phyloP scores from a whole-genome alignment of 2,113 vertebrate species.

The Macroglossus sobrinus region DNA sequence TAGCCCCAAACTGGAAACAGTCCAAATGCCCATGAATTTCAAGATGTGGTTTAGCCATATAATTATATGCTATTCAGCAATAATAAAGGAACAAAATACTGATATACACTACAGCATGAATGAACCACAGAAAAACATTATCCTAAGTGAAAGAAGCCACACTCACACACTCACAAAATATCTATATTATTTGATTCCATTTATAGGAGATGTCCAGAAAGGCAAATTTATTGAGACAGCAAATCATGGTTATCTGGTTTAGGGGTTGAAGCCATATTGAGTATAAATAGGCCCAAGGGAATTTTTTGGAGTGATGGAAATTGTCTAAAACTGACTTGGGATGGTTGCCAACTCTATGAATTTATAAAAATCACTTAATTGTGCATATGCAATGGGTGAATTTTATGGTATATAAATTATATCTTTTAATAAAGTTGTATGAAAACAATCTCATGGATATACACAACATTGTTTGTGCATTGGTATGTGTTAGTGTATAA shows the following conservation, averaged over 20 bases:
- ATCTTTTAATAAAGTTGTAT: not conserved
- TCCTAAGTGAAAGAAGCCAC: not conserved
- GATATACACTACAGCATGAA: not conserved
- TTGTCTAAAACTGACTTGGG: not conserved
- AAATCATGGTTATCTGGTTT: not conserved
- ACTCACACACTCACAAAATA: not conserved
- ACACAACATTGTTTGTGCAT: not conserved
- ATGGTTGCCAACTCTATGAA: not conserved
- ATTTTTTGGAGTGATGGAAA: not conserved
- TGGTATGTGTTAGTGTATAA: not conserved
- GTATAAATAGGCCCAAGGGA: not conserved
- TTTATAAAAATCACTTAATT: not conserved
- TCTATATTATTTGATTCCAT: not conserved
- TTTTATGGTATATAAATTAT: not conserved
- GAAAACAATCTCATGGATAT: not conserved
- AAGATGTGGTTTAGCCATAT: not conserved
- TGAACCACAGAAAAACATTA: not conserved
- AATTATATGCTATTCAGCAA: not conserved
- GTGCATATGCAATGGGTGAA: not conserved
- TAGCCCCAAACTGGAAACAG: not conserved
- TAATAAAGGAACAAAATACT: not conserved
- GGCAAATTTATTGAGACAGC: not conserved
- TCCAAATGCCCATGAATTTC: not conserved
- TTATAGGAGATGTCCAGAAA: not conserved
- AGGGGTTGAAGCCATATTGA: not conserved